A percentile compares a stretch with the other conserved stretches of the same genome.
These are phyloP conservation scores for Mugil cephalus DNA, from an alignment of 2,113 vertebrate species.

Conservation along the genomic window DNA sequence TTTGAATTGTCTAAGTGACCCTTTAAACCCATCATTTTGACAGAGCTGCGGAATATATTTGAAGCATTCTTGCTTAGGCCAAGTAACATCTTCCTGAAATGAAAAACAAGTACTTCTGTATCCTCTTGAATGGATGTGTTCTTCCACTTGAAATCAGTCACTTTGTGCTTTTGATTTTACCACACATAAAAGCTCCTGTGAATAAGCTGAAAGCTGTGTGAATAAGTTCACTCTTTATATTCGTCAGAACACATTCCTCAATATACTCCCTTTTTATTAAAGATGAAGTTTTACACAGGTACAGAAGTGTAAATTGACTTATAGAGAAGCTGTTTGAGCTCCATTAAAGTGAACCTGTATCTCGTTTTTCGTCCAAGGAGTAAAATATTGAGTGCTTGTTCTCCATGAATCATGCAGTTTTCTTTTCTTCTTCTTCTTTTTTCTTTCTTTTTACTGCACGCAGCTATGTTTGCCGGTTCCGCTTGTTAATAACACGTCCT, in stretches of 20 bases:
- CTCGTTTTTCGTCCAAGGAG: constrained; percentile 14
- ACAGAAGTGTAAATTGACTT: neutral
- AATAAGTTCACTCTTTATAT: neutral
- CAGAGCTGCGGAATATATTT: neutral
- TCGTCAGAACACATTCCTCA: neutral
- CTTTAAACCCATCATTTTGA: neutral
- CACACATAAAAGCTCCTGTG: constrained; percentile 1
- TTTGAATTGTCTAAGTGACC: constrained; percentile 4
- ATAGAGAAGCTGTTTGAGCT: neutral
- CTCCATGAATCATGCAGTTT: constrained; percentile 26
- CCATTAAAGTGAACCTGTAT: neutral
- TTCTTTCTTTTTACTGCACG: neutral
- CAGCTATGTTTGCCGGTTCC: constrained; percentile 22
- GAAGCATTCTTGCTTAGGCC: neutral
- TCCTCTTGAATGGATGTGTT: neutral
- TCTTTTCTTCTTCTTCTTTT: neutral
- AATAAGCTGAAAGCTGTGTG: neutral
- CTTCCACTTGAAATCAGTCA: constrained; percentile 7
- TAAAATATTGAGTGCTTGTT: constrained; percentile 23
- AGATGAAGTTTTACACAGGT: neutral
- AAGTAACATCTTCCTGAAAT: constrained; percentile 9
- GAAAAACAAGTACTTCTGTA: neutral
- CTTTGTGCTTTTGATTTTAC: constrained; percentile 6
- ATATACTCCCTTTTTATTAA: neutral
- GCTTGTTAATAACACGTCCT: constrained; percentile 54